Percentiles rank a stretch among this genome's conserved stretches.
Conservation (phyloP, 1,140 invertebrate genomes). For the Drosophila grimshawi region DNA sequence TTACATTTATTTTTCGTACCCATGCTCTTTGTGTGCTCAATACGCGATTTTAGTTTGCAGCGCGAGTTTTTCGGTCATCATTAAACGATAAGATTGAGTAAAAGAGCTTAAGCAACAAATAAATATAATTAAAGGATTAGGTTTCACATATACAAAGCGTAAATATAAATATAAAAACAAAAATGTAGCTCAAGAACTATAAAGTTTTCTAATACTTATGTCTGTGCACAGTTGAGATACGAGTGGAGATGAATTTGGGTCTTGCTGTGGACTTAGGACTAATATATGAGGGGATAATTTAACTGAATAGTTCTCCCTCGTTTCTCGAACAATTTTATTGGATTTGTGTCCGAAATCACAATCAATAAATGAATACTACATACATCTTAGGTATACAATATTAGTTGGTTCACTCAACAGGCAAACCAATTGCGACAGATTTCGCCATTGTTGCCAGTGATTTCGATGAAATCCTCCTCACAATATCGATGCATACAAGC, state of each 20-base stretch:
- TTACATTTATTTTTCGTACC: conserved; percentile 38
- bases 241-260: background rate
- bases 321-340: background rate
- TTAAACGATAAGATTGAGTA: conserved; percentile 6
- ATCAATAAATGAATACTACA: background rate
- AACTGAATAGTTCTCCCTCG: background rate
- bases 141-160: conserved; percentile 11
- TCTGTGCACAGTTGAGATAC: conserved; percentile 31
- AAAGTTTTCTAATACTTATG: background rate
- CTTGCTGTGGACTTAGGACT: too few species aligned
- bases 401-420: conserved; percentile 1
- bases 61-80: conserved; percentile 11
- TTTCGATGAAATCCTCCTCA: conserved; percentile 42
- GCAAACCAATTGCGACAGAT: conserved; percentile 9
- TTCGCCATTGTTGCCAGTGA: conserved; percentile 40
- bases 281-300: background rate
- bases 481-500: conserved; percentile 41
- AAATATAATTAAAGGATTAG: conserved; percentile 11
- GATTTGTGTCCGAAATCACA: background rate
- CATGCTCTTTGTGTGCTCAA: conserved; percentile 41
- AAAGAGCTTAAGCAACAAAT: conserved; percentile 8
- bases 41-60: conserved; percentile 15
- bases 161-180: conserved; percentile 20
- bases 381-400: conserved; percentile 5
- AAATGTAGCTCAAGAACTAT: conserved; percentile 1